Evolutionary conservation across 2,797 vertebrate genomes (phyloP), one percentile per base, ranked within the genome.

Genomic region (Bufotes viridis): DNA sequence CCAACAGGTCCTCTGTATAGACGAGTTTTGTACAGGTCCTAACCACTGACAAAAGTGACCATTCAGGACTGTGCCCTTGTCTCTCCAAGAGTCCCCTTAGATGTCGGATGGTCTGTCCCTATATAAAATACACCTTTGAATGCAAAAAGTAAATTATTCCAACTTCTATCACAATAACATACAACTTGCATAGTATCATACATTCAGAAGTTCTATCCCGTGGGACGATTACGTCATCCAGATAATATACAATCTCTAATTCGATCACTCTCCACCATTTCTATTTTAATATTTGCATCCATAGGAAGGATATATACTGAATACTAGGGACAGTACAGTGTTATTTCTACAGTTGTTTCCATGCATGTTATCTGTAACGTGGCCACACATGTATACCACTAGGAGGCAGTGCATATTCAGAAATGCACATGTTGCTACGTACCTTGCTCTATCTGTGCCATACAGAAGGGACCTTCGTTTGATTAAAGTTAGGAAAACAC

Each of bases 351-450:
- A 0, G 0, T 72, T 42, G 0, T 42, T 72, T 34, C 42, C 10
- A 34, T 34, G 15, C 42, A 9, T 18, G 2, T 20, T 75, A 75
- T 26, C 3, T 42, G 58, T 61, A 20, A 61, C 63, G 29, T 78
- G 18, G 49, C 29, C 60, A 67, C 12, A n/a, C 13, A 51, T 61
- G 80, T 7, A 51, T 72, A 26, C 76, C 55, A 24, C 94, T 93
- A 94, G 95, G 91, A 93, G 95, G 94, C 74, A 93, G 93, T 91
- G 88, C 87, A 82, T 91, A 60, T 90, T 90, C 88, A 72, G 90
- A 15, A 85, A 91, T 78, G 20, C 22, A 63, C 42, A 26, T 49
- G 22, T 17, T 15, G 22, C 17, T n/a, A 58, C 15, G 42, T 78
- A 26, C 7, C 1, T 17, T 14, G 4, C 14, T 60, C 34, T 63